Base-by-base conservation (phyloP, 2,888 invertebrate species). In the Osmoderma eremita region DNA sequence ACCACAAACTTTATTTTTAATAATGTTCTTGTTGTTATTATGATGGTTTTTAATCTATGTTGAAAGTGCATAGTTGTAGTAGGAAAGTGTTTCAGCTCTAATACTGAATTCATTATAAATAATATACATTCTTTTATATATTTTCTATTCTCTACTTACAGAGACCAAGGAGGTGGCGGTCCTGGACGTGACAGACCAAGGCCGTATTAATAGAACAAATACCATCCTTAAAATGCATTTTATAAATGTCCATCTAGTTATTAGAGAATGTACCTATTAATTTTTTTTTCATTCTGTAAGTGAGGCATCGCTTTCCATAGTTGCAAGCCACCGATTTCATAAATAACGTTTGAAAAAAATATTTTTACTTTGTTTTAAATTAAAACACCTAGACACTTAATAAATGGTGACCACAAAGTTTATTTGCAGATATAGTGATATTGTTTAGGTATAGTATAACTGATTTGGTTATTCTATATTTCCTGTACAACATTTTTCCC, bases 151-250 rank as follows among this genome's bases (percentile, higher is more conserved):
- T 68, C 65, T 64, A 67, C 65, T 76, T 76, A 78, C 49, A 78
- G 78, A 53, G 79, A 76, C 50, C 75, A 76, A 61, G 76, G 75
- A 12, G 84, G 81, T 76, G 80, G 85, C 79, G 58, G 58, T 3
- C 42, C 45, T 84, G 30, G 30, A 2, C 72, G 81, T 12, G 81
- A 83, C 39, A 80, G 84, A 1, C 77, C 79, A 15, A 74, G 80
- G 67, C 80, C 80, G 2, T 81, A 81, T 72, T 81, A 78, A 74
- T 17, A n/a, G 38, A 56, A 18, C 30, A 30, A 5, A 10, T 30
- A 5, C 22, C 63, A 49, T 50, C 50, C 20, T 15, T 51, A 22
- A 50, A 63, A 63, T 63, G 58, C 58, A 61, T 61, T 61, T 61
- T 61, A 42, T 61, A 61, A 61, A 61, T 61, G 58, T 61, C 5